Base-by-base conservation (phyloP, 2,888 invertebrate genomes). In the Noctua fimbriata region DNA sequence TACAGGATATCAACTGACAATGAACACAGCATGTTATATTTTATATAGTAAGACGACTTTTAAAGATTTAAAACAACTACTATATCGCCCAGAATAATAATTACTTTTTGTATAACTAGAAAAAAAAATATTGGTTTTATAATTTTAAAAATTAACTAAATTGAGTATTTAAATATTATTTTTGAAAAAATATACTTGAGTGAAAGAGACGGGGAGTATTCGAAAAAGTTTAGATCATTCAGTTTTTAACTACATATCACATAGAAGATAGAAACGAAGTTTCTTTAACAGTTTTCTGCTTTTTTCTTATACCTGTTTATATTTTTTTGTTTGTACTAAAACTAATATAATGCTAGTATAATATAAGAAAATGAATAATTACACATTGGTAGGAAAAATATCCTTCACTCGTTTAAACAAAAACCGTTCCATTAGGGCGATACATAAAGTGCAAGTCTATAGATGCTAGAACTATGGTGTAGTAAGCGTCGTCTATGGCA, bases 401-500 rank as follows among this genome's bases (percentile, higher is more conserved):
- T 5, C 14, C 6, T 5, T 76, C 32, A 52, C 52, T 60, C 44
- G 0, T 44, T 44, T 14, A 21, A n/a, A 55, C 44, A 65, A 36
- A 58, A 58, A 1, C 7, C 7, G 9, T 77, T 58, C 12, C 14
- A 2, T 32, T 21, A 69, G 82, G 86, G 82, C 87, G 80, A 86
- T 84, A 83, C 24, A 80, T 74, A 79, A 80, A 79, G 90, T 86
- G 84, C 89, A 81, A 81, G 81, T 86, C 84, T 89, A 89, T 86
- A 87, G 82, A 84, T 75, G 75, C 82, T 90, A 84, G 73, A 78
- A 60, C 78, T 91, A 89, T 87, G 78, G 87, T 84, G 84, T 80
- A 44, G n/a, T 44, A 81, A 86, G 85, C 86, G 71, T 86, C 76
- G 67, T 81, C 84, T 87, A 82, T 85, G 92, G 91, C 91, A 91